phyloP scores from a whole-genome alignment of 2,113 vertebrate genomes.

The Caranx ignobilis region DNA sequence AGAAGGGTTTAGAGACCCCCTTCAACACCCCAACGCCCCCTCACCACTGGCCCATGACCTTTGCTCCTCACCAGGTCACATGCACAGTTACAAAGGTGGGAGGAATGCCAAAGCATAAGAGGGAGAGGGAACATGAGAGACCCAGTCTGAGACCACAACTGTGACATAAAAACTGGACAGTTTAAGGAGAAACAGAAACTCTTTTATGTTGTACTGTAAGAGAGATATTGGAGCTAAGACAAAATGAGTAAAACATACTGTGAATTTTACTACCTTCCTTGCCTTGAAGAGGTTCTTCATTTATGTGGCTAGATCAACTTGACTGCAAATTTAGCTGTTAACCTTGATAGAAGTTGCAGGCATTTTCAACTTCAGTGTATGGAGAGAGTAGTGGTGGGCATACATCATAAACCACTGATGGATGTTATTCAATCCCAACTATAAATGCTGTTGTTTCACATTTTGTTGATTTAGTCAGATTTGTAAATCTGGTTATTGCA shows the following conservation, averaged over 20 bases:
- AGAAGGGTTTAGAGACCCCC: slow-evolving; percentile 71
- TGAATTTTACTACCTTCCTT: neutral
- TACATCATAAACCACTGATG: neutral
- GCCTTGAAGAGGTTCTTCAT: neutral
- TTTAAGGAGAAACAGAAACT: slow-evolving; percentile 5
- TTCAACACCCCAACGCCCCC: slow-evolving; percentile 50
- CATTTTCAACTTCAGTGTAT: neutral
- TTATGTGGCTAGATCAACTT: neutral
- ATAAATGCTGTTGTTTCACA: too few relatives aligned
- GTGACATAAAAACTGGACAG: neutral
- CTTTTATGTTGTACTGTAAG: neutral
- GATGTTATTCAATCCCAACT: too few relatives aligned
- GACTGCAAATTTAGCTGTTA: neutral
- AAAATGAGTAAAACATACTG: slow-evolving; percentile 3
- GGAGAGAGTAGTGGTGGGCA: neutral
- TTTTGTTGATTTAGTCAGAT: too few relatives aligned
- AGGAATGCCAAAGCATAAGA: slow-evolving; percentile 59
- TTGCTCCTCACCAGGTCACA: slow-evolving; percentile 64
- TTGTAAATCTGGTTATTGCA: too few relatives aligned
- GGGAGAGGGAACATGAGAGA: neutral
- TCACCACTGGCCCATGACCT: slow-evolving; percentile 69
- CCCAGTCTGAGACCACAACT: slow-evolving; percentile 4
- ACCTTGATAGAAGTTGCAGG: neutral
- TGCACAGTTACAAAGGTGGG: slow-evolving; percentile 64
- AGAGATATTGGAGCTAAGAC: neutral